Evolutionary conservation across 2,797 vertebrate genomes (phyloP).

Genomic region (Pseudochaenichthys georgianus): DNA sequence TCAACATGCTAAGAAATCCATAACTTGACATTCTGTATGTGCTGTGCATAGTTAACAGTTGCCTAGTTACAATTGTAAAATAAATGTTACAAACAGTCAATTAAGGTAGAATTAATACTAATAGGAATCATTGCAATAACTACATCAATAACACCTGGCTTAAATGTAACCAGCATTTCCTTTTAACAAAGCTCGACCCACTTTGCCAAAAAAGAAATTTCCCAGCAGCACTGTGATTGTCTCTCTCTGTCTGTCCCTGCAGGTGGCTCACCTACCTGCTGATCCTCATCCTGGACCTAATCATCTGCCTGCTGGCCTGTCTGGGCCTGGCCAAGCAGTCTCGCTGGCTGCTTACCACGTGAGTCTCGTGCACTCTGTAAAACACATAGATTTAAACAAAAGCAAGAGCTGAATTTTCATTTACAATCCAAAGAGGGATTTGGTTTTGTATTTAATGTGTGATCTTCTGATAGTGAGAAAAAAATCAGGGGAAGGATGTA

Average conservation of each 20-base stretch:
- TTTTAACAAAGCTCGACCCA: neutral
- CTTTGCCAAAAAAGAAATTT: neutral
- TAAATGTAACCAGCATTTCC: neutral
- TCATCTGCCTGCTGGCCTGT: slow-evolving; percentile 93
- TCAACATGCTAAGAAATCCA: no score
- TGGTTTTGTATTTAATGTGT: neutral
- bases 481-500: neutral
- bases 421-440: slow-evolving; percentile 1
- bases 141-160: neutral
- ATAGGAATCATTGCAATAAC: neutral
- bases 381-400: neutral
- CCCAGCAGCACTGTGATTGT: slow-evolving; percentile 14
- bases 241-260: slow-evolving; percentile 38
- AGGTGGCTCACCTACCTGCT: slow-evolving; percentile 97
- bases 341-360: slow-evolving; percentile 92
- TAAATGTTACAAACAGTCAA: neutral
- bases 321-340: slow-evolving; percentile 94
- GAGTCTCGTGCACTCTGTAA: slow-evolving; percentile 73
- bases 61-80: no score
- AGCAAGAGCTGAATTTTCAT: slow-evolving; percentile 5
- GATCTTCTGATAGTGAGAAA: neutral
- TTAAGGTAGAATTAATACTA: no score
- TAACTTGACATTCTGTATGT: no score
- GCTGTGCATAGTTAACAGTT: neutral
- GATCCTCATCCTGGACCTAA: slow-evolving; percentile 92